Evolutionary conservation across 2,797 vertebrate species (phyloP), one percentile per base, ranked within the genome.

Genomic region (Luscinia megarhynchos): DNA sequence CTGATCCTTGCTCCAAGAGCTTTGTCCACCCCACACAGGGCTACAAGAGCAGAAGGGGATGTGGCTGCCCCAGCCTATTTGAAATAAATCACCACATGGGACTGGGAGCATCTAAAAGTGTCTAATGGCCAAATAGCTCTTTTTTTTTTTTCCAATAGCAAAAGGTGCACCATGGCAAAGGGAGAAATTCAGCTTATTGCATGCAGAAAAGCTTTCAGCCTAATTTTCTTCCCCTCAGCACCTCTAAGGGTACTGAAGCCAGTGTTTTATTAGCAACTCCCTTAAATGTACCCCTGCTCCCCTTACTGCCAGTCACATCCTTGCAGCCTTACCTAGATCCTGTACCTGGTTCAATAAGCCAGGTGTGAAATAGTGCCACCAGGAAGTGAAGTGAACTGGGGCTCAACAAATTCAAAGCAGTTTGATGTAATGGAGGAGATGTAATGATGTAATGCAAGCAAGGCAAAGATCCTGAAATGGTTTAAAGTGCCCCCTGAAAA

Each of bases 21-120:
- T 68, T 61, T 45, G 15, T 46, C 23, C 23, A 26, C 6, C 10
- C 9, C 41, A 36, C 1, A 0, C 0, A 53, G 16, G 22, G 32
- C 21, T 84, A 34, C 43, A 73, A 45, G 36, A 32, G 50, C 32
- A 68, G 23, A 79, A 43, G 26, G 21, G 10, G 17, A 50, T 14
- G 6, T 43, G 38, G 26, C 19, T 6, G 5, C 26, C 34, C 53
- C 29, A 82, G 7, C 20, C 9, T 64, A 11, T 68, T 61, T 81
- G 45, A 76, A 87, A 82, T 57, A 68, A 67, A 74, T 53, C 54
- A 54, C 38, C 0, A 1, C 19, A 38, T 62, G 15, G 34, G 20
- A 83, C 16, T 53, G 62, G 22, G 8, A 67, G 8, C 22, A 20
- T 24, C 26, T 79, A 34, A 69, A 94, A 38, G 12, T 15, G 12